phyloP scores from a whole-genome alignment of 2,113 vertebrate species.

The Delphinus delphis region DNA sequence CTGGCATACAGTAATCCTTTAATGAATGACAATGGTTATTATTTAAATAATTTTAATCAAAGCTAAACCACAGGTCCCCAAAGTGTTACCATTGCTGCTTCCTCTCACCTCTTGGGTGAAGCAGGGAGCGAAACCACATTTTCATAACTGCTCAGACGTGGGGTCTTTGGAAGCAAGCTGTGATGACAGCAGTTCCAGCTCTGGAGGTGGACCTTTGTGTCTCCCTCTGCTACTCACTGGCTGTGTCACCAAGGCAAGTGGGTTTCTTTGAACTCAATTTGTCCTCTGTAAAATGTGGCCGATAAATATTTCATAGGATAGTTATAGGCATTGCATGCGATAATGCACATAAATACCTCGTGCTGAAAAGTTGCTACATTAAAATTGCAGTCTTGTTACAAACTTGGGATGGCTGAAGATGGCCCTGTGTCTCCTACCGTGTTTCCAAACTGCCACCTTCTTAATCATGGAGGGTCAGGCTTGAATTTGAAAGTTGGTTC shows the following conservation, averaged over 20 bases:
- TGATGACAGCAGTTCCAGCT: neutral
- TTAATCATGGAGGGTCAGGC: neutral
- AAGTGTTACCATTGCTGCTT: neutral
- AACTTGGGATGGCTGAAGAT: neutral
- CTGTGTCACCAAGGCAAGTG: neutral
- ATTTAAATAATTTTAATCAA: conserved; percentile 25
- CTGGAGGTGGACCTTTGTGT: neutral
- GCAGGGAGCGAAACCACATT: neutral
- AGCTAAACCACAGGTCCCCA: neutral
- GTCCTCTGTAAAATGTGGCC: neutral
- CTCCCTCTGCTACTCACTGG: neutral
- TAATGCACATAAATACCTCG: neutral
- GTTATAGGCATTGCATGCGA: neutral
- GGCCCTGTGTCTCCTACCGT: neutral
- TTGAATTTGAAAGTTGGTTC: neutral
- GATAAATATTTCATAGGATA: neutral
- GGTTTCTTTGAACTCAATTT: neutral
- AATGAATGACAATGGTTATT: neutral
- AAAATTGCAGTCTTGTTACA: neutral
- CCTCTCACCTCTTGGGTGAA: neutral
- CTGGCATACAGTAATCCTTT: neutral
- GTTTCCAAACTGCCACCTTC: neutral
- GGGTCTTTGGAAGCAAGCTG: neutral
- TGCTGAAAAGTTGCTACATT: neutral
- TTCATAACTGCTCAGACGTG: neutral